phyloP scores from a whole-genome alignment of 2,888 invertebrate species.

The Diarsia mendica region DNA sequence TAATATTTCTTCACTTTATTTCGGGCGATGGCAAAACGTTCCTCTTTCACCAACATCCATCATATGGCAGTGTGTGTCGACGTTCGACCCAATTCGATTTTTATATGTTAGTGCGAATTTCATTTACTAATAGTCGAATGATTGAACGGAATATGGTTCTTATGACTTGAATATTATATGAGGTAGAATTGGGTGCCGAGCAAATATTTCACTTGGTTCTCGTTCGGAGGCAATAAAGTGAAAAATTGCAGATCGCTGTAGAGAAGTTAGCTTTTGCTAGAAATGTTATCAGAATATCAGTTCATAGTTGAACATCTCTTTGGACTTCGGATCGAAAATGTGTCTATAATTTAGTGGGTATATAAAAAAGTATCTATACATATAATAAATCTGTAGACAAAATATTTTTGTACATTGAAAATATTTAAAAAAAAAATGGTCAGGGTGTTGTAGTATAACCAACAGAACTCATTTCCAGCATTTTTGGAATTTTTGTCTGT shows the following conservation, averaged over 20 bases:
- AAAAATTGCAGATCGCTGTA: conserved; percentile 10
- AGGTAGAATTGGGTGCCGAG: conserved; percentile 27
- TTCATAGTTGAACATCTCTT: not conserved
- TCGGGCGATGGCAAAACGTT: conserved; percentile 47
- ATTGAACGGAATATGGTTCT: conserved; percentile 60
- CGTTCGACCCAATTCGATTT: conserved; percentile 63
- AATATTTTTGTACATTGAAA: too few species aligned
- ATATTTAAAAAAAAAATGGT: too few species aligned
- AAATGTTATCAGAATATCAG: not conserved
- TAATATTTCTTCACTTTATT: conserved; percentile 66
- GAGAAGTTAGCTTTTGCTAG: not conserved
- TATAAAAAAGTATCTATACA: too few species aligned
- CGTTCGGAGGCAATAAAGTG: conserved; percentile 17
- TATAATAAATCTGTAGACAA: too few species aligned
- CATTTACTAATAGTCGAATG: conserved; percentile 60
- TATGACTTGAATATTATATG: conserved; percentile 64
- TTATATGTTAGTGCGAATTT: conserved; percentile 60
- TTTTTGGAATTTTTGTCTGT: too few species aligned
- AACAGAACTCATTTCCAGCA: too few species aligned
- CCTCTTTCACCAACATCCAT: conserved; percentile 59
- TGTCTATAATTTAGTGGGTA: too few species aligned
- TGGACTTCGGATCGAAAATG: not conserved
- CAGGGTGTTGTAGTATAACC: too few species aligned
- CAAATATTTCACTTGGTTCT: conserved; percentile 37
- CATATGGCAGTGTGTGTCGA: conserved; percentile 54